Conservation (phyloP, 2,113 vertebrate genomes). For the Nothoprocta perdicaria region DNA sequence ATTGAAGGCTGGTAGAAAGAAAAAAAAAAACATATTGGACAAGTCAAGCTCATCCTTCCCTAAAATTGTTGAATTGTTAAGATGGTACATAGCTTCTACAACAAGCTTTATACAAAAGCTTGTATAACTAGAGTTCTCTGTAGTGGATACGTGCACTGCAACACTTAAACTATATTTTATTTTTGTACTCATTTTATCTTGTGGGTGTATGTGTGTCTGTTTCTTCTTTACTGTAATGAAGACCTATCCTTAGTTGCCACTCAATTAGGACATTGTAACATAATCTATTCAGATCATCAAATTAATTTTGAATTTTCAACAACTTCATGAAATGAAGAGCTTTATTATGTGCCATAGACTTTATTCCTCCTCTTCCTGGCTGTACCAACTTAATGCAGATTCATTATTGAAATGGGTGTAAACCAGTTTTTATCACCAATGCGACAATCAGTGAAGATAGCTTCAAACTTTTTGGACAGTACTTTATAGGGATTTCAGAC, state of each 20-base stretch:
- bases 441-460: neutral
- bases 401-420: neutral
- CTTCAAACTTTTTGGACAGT: neutral
- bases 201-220: accelerated
- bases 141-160: neutral
- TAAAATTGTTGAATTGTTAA: neutral
- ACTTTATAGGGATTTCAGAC: neutral
- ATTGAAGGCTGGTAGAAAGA: neutral
- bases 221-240: neutral
- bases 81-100: neutral
- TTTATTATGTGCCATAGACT: neutral
- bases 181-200: neutral
- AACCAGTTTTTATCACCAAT: neutral
- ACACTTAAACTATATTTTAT: neutral
- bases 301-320: neutral
- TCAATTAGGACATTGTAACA: neutral
- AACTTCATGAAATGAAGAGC: neutral
- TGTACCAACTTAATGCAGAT: neutral
- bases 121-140: neutral
- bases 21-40: too few species aligned
- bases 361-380: neutral
- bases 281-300: neutral
- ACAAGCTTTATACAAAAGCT: too few species aligned
- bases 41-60: neutral
- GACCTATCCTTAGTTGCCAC: neutral